These are phyloP conservation scores for Microcebus lehilahytsara DNA, from an alignment of 2,113 vertebrate species.

Conservation along the genomic window DNA sequence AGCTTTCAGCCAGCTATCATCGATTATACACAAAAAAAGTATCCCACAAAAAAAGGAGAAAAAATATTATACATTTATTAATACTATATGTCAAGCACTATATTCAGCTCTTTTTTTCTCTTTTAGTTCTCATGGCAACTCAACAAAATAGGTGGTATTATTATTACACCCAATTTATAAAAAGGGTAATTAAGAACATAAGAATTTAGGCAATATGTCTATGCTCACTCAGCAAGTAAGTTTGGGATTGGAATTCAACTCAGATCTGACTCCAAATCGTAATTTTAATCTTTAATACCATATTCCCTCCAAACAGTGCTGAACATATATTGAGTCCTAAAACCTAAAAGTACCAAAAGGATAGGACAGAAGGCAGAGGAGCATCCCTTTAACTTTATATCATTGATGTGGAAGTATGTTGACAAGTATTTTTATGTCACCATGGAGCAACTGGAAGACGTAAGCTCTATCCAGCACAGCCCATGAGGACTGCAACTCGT, in stretches of 20 bases:
- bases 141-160: background rate
- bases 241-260: conserved; percentile 1
- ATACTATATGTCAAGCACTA: background rate
- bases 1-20: background rate
- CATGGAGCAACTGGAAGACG: background rate
- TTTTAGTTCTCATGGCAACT: conserved; percentile 28
- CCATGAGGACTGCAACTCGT: background rate
- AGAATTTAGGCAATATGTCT: background rate
- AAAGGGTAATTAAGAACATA: conserved; percentile 24
- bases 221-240: background rate
- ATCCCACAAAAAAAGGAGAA: background rate
- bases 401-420: background rate
- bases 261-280: background rate
- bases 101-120: background rate
- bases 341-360: background rate
- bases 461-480: background rate
- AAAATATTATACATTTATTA: conserved; percentile 14
- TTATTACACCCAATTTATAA: background rate
- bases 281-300: conserved; percentile 6
- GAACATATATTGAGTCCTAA: background rate
- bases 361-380: background rate
- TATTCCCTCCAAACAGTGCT: background rate
- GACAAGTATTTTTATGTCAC: background rate
- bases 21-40: background rate
- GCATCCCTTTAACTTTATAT: background rate